These are phyloP conservation scores for Lobophora halterata DNA, from an alignment of 2,888 invertebrate genomes.

Conservation along the genomic window DNA sequence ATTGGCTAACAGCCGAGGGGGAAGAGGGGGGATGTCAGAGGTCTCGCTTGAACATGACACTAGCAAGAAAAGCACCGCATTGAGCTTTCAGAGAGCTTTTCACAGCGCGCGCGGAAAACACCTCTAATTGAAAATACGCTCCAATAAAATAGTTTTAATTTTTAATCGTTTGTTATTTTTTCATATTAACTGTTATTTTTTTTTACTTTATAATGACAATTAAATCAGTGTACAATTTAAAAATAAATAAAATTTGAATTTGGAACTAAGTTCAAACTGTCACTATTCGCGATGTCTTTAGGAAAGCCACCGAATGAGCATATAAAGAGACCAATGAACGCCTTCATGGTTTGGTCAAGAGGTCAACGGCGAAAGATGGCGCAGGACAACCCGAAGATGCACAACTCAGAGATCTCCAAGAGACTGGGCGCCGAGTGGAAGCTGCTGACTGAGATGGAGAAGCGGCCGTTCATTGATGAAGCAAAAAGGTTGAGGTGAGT, in stretches of 20 bases:
- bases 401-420: conserved; percentile 95
- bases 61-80: conserved; percentile 77
- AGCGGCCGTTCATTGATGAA: conserved; percentile 94
- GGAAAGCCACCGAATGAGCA: conserved; percentile 83
- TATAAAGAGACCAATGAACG: conserved; percentile 97
- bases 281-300: conserved; percentile 56
- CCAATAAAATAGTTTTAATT: conserved; percentile 25
- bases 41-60: conserved; percentile 67
- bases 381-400: conserved; percentile 96
- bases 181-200: conserved; percentile 4
- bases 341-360: conserved; percentile 96
- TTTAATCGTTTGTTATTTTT: conserved; percentile 8
- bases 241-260: conserved; percentile 17
- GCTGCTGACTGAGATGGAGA: conserved; percentile 90
- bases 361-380: conserved; percentile 95
- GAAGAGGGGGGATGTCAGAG: conserved; percentile 50
- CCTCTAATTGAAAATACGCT: conserved; percentile 26
- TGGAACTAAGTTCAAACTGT: conserved; percentile 3
- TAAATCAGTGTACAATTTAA: conserved; percentile 16
- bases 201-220: conserved; percentile 21
- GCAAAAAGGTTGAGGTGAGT: conserved; percentile 91
- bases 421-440: conserved; percentile 94
- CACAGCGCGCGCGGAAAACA: conserved; percentile 60
- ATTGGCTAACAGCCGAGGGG: conserved; percentile 61
- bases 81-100: conserved; percentile 77